These are phyloP conservation scores for Thamnophis elegans DNA, from an alignment of 2,797 vertebrate species.

Conservation along the genomic window DNA sequence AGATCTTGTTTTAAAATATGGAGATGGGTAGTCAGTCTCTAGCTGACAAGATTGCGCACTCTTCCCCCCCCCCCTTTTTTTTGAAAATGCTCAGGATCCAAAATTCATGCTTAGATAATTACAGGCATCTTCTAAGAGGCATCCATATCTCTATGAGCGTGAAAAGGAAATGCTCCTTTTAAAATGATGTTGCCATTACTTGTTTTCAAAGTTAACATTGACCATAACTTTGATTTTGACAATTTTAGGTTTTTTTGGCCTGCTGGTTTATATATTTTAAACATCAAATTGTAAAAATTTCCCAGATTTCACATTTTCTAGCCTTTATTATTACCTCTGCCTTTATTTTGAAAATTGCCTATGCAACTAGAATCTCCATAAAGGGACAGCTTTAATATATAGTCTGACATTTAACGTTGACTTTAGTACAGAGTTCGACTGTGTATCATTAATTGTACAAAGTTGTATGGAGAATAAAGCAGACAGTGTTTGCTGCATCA, in stretches of 20 bases:
- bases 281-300: background rate
- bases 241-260: background rate
- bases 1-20: background rate
- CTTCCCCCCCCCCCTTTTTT: background rate
- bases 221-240: background rate
- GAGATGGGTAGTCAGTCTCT: background rate
- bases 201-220: background rate
- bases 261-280: background rate
- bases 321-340: background rate
- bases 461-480: background rate
- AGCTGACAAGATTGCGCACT: background rate
- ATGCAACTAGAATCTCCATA: background rate
- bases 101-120: background rate
- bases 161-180: background rate
- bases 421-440: background rate
- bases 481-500: background rate
- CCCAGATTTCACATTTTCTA: background rate
- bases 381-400: background rate
- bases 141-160: background rate
- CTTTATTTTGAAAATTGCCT: background rate
- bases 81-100: background rate
- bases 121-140: background rate
- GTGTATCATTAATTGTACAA: background rate
- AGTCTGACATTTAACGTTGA: background rate
- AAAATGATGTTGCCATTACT: background rate